Evolutionary conservation across 2,113 vertebrate genomes (phyloP).

Genomic region (Theristicus caerulescens): DNA sequence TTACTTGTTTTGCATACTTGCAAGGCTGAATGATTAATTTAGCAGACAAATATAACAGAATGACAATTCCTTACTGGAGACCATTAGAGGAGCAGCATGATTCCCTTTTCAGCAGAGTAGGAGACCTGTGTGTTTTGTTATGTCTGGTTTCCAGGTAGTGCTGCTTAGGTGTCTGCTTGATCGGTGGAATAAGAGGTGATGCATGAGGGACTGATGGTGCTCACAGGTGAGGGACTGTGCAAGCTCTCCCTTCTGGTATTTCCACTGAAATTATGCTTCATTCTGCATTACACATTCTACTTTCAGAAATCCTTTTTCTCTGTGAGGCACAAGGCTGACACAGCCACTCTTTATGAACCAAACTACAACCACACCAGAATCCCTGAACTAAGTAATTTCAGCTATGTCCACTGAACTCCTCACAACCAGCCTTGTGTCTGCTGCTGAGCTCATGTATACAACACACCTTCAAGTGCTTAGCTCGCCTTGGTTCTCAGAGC

Average conservation of each 20-base stretch:
- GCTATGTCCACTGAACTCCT: neutral
- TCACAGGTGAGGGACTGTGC: neutral
- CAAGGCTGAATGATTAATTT: neutral
- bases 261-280: neutral
- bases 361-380: neutral
- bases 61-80: neutral
- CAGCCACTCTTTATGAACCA: neutral
- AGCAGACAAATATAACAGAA: neutral
- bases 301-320: neutral
- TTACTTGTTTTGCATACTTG: neutral
- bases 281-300: neutral
- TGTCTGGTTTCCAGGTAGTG: neutral
- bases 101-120: neutral
- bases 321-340: neutral
- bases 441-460: accelerated
- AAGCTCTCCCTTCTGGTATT: neutral
- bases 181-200: neutral
- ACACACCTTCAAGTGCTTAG: neutral
- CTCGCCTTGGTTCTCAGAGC: neutral
- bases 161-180: neutral
- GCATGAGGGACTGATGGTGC: neutral
- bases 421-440: too few species aligned
- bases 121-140: neutral
- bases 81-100: neutral
- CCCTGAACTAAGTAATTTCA: neutral